Conservation (phyloP, 1,140 invertebrate species). For the Eriocheir sinensis region DNA sequence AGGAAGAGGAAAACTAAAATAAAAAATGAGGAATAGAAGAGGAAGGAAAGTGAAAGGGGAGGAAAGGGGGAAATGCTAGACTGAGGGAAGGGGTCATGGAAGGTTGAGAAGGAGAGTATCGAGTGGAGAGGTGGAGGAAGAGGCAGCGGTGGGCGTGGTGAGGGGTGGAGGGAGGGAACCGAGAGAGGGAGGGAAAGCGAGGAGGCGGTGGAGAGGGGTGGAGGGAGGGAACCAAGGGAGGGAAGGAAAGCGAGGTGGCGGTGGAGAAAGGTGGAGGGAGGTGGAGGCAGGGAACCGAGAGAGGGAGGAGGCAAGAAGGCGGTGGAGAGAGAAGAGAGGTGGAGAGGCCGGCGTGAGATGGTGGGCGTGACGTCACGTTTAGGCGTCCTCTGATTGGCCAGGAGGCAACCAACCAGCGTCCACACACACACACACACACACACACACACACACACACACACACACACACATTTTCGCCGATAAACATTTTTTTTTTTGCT, state of each 20-base stretch:
- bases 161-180: background rate
- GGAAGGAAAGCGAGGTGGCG: too few relatives aligned
- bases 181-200: too few relatives aligned
- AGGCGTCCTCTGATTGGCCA: background rate
- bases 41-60: too few relatives aligned
- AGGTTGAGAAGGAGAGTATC: background rate
- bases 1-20: too few relatives aligned
- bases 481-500: too few relatives aligned
- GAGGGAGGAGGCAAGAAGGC: too few relatives aligned
- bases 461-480: background rate
- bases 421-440: background rate
- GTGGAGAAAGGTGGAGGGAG: too few relatives aligned
- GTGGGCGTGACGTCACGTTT: background rate
- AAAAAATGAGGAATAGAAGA: too few relatives aligned
- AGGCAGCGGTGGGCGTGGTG: background rate
- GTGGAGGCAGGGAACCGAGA: background rate
- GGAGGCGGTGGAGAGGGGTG: too few relatives aligned
- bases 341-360: background rate
- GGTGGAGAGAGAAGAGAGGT: too few relatives aligned
- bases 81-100: too few relatives aligned
- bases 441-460: conserved; percentile 8
- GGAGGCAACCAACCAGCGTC: background rate
- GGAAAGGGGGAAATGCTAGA: too few relatives aligned
- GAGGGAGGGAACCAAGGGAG: background rate
- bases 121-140: background rate